Evolutionary conservation across 92 coral and sea anemone genomes (phyloP), one percentile per base, ranked within the genome.

Genomic region (Nematostella vectensis): DNA sequence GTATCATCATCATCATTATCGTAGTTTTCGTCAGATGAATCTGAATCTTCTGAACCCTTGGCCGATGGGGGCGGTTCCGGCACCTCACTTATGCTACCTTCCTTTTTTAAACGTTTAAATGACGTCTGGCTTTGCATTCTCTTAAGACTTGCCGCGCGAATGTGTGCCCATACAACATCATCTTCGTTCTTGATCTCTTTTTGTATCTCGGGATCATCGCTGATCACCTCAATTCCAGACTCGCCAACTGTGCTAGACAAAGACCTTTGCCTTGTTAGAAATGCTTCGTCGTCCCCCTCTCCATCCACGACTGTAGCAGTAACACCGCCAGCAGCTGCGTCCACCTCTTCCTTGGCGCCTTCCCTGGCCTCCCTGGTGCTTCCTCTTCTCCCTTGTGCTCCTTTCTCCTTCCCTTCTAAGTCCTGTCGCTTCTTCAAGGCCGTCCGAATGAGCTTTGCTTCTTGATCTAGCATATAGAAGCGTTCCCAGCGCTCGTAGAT

Each of bases 401-500:
- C 4, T 45, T 45, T 45, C 23, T 11, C 12, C 4, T 45, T 17
- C 11, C 51, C 51, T 45, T 55, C 63, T 1, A 66, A 6, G 26
- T 66, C 63, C 9, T 59, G 62, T 25, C 42, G 50, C 19, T 40
- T 59, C 27, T 55, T 40, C 4, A 49, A 47, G 8, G 54, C 72
- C 0, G 72, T 63, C 11, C 27, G 45, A 63, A 66, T 66, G 29
- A 25, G 30, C 47, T 44, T 66, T 2, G 62, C 72, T 30, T 66
- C 54, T 0, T 39, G 42, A 6, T 26, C 26, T 12, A 66, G 47
- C n/a, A 37, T 54, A 22, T 66, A 38, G 17, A 38, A 55, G 15
- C 72, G 43, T 44, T 59, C 47, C 72, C 72, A 66, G 25, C 72
- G 72, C n/a, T 66, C 48, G 63, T 53, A 66, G 18, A 66, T 54